Percentiles rank a stretch among this genome's conserved stretches.
These are phyloP conservation scores for Tubiluchus corallicola DNA, from an alignment of 2,888 invertebrate genomes.

Conservation along the genomic window DNA sequence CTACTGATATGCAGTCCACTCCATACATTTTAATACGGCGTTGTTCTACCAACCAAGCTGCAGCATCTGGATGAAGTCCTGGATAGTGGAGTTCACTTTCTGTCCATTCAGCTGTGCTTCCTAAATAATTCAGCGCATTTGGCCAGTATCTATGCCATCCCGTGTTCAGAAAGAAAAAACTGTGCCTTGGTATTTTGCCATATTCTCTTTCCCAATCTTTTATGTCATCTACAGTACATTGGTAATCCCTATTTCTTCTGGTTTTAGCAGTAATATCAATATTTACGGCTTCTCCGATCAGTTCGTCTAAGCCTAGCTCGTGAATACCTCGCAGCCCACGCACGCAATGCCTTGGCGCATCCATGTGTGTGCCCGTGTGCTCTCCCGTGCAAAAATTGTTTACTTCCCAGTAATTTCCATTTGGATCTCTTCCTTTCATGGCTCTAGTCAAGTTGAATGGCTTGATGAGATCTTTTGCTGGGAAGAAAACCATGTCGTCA, in stretches of 20 bases:
- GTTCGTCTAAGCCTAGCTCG: too few species aligned
- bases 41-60: conserved; percentile 38
- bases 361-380: too few species aligned
- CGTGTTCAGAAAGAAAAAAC: conserved; percentile 31
- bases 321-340: too few species aligned
- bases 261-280: not conserved
- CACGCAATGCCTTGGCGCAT: too few species aligned
- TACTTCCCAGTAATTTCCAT: too few species aligned
- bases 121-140: conserved; percentile 17
- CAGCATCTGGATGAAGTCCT: conserved; percentile 37
- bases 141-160: conserved; percentile 27
- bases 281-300: conserved; percentile 29
- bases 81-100: too few species aligned
- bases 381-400: too few species aligned
- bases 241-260: conserved; percentile 10
- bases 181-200: conserved; percentile 29
- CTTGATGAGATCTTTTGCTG: too few species aligned
- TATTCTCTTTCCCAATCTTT: conserved; percentile 29
- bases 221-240: conserved; percentile 19
- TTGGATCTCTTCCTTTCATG: too few species aligned
- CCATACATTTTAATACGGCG: conserved; percentile 42
- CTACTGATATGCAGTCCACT: conserved; percentile 43
- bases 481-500: too few species aligned
- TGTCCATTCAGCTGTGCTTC: conserved; percentile 10
- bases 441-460: too few species aligned